A percentile compares a stretch with the other conserved stretches of the same genome.
These are phyloP conservation scores for Drosophila miranda DNA, from an alignment of 1,140 invertebrate species.

Conservation along the genomic window DNA sequence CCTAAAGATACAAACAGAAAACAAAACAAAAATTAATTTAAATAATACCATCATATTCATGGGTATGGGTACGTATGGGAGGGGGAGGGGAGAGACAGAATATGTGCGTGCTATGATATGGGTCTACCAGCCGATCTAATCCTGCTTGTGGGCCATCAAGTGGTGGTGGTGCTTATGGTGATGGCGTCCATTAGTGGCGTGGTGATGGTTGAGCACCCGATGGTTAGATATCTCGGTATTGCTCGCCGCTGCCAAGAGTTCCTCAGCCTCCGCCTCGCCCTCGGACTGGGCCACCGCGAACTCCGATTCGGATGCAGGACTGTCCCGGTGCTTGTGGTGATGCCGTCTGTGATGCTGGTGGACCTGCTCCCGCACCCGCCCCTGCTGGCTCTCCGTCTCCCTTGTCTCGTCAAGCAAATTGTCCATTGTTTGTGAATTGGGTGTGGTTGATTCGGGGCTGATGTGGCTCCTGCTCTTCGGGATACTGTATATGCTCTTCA, in stretches of 20 bases:
- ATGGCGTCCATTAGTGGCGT: slow-evolving; percentile 37
- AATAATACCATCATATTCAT: slow-evolving; percentile 28
- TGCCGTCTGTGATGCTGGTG: slow-evolving; percentile 60
- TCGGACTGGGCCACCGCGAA: slow-evolving; percentile 9
- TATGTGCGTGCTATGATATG: neutral
- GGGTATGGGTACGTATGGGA: neutral
- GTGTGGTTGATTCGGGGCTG: slow-evolving; percentile 59
- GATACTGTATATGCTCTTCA: slow-evolving; percentile 36
- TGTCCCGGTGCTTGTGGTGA: slow-evolving; percentile 34
- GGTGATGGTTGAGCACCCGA: slow-evolving; percentile 41
- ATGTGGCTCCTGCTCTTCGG: slow-evolving; percentile 22
- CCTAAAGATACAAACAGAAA: slow-evolving; percentile 63
- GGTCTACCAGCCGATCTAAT: slow-evolving; percentile 30
- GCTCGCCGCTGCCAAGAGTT: slow-evolving; percentile 34
- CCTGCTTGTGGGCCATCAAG: slow-evolving; percentile 37
- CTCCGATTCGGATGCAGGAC: neutral
- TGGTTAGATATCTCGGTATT: slow-evolving; percentile 34
- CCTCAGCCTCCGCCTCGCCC: slow-evolving; percentile 21
- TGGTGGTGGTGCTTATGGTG: slow-evolving; percentile 53
- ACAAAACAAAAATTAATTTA: slow-evolving; percentile 23
- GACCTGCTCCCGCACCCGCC: too few relatives aligned
- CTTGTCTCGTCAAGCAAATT: slow-evolving; percentile 66
- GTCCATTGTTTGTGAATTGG: slow-evolving; percentile 60
- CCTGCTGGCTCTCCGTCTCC: slow-evolving; percentile 40
- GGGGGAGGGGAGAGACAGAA: slow-evolving; percentile 6